Conservation (phyloP, 1,140 invertebrate genomes). For the Paralvinella palmiformis region DNA sequence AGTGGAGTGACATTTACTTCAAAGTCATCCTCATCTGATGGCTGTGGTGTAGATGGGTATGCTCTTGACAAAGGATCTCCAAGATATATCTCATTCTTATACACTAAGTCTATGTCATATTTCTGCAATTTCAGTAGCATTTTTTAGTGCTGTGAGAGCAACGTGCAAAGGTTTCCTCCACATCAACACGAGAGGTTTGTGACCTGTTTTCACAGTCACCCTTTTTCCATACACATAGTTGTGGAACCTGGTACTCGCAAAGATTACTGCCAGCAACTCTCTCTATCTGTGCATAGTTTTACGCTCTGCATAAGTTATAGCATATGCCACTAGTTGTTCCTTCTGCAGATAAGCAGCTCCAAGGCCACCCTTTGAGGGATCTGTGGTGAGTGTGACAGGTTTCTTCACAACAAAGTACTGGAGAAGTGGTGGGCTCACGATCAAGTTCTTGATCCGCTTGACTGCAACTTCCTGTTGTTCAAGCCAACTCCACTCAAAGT, state of each 20-base stretch:
- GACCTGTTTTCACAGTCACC: background rate
- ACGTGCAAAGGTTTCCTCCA: background rate
- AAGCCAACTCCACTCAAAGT: conserved; percentile 25
- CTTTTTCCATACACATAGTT: background rate
- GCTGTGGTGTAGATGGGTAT: no score
- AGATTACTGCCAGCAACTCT: background rate
- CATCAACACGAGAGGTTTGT: background rate
- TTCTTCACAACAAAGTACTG: no score
- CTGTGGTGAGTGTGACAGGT: no score
- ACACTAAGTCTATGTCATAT: background rate
- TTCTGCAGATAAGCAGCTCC: no score
- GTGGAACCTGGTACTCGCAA: background rate
- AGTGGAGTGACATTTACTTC: no score
- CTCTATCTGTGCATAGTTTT: background rate
- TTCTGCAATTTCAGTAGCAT: background rate
- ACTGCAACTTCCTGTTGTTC: conserved; percentile 16
- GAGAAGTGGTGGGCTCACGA: background rate
- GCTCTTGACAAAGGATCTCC: no score
- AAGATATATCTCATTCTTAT: no score
- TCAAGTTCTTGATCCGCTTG: background rate
- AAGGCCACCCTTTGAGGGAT: no score
- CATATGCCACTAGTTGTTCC: background rate
- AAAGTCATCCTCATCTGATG: background rate
- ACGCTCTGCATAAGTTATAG: background rate
- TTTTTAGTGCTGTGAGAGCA: background rate